Evolutionary conservation across 2,888 invertebrate genomes (phyloP).

Genomic region (Dendrolimus houi): DNA sequence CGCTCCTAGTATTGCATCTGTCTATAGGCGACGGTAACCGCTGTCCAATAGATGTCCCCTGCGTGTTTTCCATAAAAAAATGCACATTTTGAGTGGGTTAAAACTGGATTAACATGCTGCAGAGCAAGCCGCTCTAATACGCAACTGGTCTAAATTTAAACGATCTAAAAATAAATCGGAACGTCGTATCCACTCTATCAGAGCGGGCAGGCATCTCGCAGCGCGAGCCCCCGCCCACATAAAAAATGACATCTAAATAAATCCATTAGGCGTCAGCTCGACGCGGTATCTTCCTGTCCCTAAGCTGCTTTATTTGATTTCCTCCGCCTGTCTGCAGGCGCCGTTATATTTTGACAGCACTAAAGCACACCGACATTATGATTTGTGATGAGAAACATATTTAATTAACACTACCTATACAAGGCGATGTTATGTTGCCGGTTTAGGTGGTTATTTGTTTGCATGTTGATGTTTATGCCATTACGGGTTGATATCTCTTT

Average conservation of each 20-base stretch:
- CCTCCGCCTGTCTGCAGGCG: slow-evolving; percentile 49
- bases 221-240: slow-evolving; percentile 71
- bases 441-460: too few relatives aligned
- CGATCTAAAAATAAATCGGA: slow-evolving; percentile 3
- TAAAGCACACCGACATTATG: slow-evolving; percentile 34
- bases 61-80: too few relatives aligned
- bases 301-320: slow-evolving; percentile 59
- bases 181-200: slow-evolving; percentile 41
- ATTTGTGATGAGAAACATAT: slow-evolving; percentile 65
- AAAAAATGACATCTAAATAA: slow-evolving; percentile 77
- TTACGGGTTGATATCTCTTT: too few relatives aligned
- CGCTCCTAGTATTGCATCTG: too few relatives aligned
- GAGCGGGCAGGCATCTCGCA: slow-evolving; percentile 46
- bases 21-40: too few relatives aligned
- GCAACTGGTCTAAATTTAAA: neutral
- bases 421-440: too few relatives aligned
- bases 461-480: too few relatives aligned
- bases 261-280: slow-evolving; percentile 57
- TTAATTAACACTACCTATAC: slow-evolving; percentile 34
- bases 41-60: too few relatives aligned
- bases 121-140: too few relatives aligned
- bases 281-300: slow-evolving; percentile 57
- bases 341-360: slow-evolving; percentile 66
- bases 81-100: too few relatives aligned
- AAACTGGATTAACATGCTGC: too few relatives aligned